Base-by-base conservation (phyloP, 2,113 vertebrate genomes). In the Grus americana region DNA sequence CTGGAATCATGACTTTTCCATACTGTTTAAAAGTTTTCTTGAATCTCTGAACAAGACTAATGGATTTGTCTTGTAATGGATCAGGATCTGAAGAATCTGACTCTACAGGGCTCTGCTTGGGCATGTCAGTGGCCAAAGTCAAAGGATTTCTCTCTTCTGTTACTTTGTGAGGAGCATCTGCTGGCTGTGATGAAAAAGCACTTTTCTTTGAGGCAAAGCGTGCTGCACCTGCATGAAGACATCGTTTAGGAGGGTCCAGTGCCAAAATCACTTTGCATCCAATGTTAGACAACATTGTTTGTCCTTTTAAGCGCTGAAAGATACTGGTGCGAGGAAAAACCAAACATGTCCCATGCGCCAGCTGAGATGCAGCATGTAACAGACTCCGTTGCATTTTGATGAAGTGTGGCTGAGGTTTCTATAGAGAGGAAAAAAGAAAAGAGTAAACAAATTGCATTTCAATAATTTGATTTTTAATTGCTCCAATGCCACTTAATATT, bases 1-100 rank as follows among this genome's bases (percentile, higher is more conserved):
- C 98, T 11, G 99, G 99, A 95, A 99, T 99, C 98, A 99, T 97
- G 88, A 99, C 99, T 98, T 99, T 99, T 80, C 99, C 99, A 55
- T 99, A 99, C 79, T 99, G 99, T 95, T 99, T 99, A 95, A 99
- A 99, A 75, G 99, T 99, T 88, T 91, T 99, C 98, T 99, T 99
- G 97, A 99, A 99, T 93, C 99, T 98, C 93, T 99, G 99, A 84
- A 98, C 97, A 1, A 99, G 98, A 67, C 99, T 98, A 58, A 99
- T 99, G 88, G 99, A 99, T 88, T 98, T 98, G 95, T 99, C 99
- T 97, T 99, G 99, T 90, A 99, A 98, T 10, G 99, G 99, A 97
- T 99, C 99, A 17, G 96, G 46, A 44, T 99, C 99, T 83, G 80
- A 73, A 87, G 93, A 87, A 66, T 86, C 93, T 65, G 81, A 95